phyloP scores from a whole-genome alignment of 2,888 invertebrate species.

The Leuctra nigra region DNA sequence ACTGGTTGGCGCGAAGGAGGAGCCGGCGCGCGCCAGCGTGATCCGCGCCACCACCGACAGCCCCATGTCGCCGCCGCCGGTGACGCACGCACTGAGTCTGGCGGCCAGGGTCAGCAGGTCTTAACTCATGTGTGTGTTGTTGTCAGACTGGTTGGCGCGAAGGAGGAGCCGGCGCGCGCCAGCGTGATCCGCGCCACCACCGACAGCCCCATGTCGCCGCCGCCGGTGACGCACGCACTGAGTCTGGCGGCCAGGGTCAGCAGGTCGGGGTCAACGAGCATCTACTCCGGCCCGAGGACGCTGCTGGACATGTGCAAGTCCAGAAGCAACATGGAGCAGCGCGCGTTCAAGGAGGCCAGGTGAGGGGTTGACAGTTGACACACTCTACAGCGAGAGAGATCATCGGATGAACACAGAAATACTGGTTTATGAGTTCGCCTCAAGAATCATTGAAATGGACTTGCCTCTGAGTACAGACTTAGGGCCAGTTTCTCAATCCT shows the following conservation, averaged over 20 bases:
- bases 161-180: conserved; percentile 39
- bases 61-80: conserved; percentile 72
- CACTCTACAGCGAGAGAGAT: no score
- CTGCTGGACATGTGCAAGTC: conserved; percentile 60
- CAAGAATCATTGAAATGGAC: no score
- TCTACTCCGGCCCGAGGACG: conserved; percentile 44
- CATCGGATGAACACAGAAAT: no score
- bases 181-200: conserved; percentile 66
- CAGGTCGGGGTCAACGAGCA: conserved; percentile 31
- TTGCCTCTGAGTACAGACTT: no score
- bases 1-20: no score
- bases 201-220: conserved; percentile 80
- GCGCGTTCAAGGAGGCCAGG: conserved; percentile 1
- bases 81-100: conserved; percentile 19
- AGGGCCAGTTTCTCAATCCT: no score
- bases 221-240: conserved; percentile 40
- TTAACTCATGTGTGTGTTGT: no score
- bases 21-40: no score
- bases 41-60: conserved; percentile 78
- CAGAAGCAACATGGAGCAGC: conserved; percentile 39
- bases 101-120: conserved; percentile 20
- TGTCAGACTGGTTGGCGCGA: no score
- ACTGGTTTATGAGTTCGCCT: no score
- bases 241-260: conserved; percentile 21
- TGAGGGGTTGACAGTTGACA: no score